Conservation (phyloP, 2,888 invertebrate species). For the Amphipoea oculea region DNA sequence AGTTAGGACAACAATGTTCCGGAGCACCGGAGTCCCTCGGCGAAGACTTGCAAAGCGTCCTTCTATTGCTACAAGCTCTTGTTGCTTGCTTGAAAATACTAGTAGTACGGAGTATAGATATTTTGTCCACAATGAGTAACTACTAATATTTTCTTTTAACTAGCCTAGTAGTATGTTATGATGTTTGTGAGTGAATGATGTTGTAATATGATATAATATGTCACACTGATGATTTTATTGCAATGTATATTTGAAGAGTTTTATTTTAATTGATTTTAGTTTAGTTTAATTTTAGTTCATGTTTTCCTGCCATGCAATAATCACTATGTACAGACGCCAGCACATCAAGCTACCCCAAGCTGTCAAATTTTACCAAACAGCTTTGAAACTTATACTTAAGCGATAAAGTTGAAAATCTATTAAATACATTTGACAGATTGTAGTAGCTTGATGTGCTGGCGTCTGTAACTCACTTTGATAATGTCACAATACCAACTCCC, state of each 20-base stretch:
- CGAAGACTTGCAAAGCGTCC: slow-evolving; percentile 68
- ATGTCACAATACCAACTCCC: too few species aligned
- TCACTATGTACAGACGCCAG: background rate
- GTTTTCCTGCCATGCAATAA: background rate
- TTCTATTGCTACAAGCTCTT: slow-evolving; percentile 73
- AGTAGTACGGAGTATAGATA: background rate
- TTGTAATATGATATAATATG: background rate
- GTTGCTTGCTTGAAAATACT: slow-evolving; percentile 72
- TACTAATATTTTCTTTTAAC: background rate
- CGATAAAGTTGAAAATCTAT: too few species aligned
- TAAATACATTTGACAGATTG: too few species aligned
- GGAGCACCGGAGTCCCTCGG: slow-evolving; percentile 61
- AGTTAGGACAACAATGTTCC: slow-evolving; percentile 75
- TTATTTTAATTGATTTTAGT: background rate
- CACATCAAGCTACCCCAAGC: too few species aligned
- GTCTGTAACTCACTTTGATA: too few species aligned
- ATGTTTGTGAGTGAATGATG: background rate
- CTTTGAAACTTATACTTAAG: too few species aligned
- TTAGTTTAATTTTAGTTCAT: background rate
- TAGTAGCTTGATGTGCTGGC: too few species aligned
- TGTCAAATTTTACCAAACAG: too few species aligned
- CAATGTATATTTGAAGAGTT: too few species aligned
- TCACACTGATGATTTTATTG: background rate
- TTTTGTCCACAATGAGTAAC: background rate
- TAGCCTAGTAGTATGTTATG: background rate